Evolutionary conservation across 2,113 vertebrate genomes (phyloP), one percentile per base, ranked within the genome.

Genomic region (Carlito syrichta): DNA sequence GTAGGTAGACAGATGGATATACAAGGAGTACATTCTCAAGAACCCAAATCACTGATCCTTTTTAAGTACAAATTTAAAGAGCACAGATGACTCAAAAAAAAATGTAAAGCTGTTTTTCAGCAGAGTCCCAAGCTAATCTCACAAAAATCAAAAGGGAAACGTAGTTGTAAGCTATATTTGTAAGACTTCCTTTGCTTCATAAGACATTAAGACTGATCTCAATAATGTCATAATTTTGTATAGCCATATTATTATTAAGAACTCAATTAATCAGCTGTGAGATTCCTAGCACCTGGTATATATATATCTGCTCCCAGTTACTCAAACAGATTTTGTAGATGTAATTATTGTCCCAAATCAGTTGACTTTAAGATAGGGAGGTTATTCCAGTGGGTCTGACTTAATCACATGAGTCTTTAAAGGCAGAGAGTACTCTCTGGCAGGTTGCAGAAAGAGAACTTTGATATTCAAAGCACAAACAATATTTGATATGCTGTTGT

Each of bases 41-140:
- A 71, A 93, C 43, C 52, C 86, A 96, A 89, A 79, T 27, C 54
- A 73, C 38, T 90, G 86, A 85, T 19, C 81, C 71, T 89, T 62
- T 71, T 78, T 62, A 73, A 60, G 30, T 27, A 66, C 58, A 95
- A 89, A 27, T 74, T 85, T 92, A 60, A 95, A 90, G 74, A 50
- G 23, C 45, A 62, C 12, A 56, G 62, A 50, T 3, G 56, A 89
- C 66, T 85, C 62, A 79, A 52, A 45, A n/a, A 62, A 63, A 66
- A 68, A 30, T 23, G 56, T 27, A n/a, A 66, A 32, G n/a, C n/a
- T 73, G 56, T 81, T 92, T 27, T 95, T 63, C 40, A 86, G 25
- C 35, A 22, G 6, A 95, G 19, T 71, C n/a, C 79, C 86, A 81
- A 89, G 66, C 2, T 66, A 54, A 45, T 90, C 74, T 90, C 66